Base-by-base conservation (phyloP, 1,140 invertebrate species). In the Apis laboriosa region DNA sequence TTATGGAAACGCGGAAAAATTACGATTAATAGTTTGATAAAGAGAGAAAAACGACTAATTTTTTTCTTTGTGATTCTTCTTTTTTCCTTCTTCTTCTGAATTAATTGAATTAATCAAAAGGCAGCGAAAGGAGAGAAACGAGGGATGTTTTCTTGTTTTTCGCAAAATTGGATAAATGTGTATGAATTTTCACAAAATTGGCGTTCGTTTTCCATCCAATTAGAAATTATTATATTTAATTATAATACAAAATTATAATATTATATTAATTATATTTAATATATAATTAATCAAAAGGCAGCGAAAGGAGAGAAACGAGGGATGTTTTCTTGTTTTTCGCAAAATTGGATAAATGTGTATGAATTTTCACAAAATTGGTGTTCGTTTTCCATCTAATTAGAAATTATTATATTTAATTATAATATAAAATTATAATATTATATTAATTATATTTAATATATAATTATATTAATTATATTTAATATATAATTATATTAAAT, bases 1-100 rank as follows among this genome's bases (percentile, higher is more conserved):
- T 81, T 74, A 51, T 13, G 5, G 75, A 60, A 71, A 0, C 7
- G 49, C 8, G 53, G n/a, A 63, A 60, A 60, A 81, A 81, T 75
- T 21, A 24, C 53, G 63, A 67, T 17, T 1, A 17, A 34, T 34
- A 15, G 34, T 21, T 2, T 4, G 34, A 2, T 34, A 3, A 34
- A 34, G 34, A 34, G 34, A 34, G 34, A 34, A 34, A 34, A 34
- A 34, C 2, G 24, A 24, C 0, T 24, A 24, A 24, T 24, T 24
- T 24, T 24, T 24, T 24, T 24, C 24, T 24, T 24, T 24, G 0
- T 24, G 24, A 24, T 24, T 24, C 24, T 24, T 24, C 24, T 24
- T 24, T 24, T 24, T 24, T 24, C 24, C 24, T 34, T 34, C 28
- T 34, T 34, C 28, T 34, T 34, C 28, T 34, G 2, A 34, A 34